Percentiles rank a stretch among this genome's conserved stretches.
phyloP scores from a whole-genome alignment of 2,797 vertebrate species.

The Spondyliosoma cantharus region DNA sequence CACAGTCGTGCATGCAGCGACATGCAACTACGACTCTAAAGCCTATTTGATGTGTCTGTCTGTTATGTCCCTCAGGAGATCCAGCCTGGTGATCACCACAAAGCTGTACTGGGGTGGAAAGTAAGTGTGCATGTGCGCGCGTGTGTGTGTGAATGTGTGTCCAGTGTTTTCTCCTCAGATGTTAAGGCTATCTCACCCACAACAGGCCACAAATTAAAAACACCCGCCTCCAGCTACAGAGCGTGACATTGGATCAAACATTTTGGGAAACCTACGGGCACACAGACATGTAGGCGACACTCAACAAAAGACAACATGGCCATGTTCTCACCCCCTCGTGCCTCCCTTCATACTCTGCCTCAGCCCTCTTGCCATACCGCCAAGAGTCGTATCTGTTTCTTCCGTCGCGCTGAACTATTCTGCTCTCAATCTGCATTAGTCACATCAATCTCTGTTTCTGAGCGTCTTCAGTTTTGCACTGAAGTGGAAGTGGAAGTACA shows the following conservation, averaged over 20 bases:
- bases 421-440: conserved; percentile 58
- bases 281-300: conserved; percentile 25
- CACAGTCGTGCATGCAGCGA: neutral
- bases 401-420: conserved; percentile 47
- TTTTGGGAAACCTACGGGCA: conserved; percentile 31
- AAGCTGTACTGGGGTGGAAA: conserved; percentile 99
- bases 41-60: conserved; percentile 53
- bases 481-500: conserved; percentile 12
- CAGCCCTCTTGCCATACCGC: conserved; percentile 41
- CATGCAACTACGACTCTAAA: neutral
- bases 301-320: conserved; percentile 23
- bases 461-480: conserved; percentile 31
- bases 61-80: conserved; percentile 86
- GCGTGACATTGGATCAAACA: conserved; percentile 46
- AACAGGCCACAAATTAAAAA: conserved; percentile 30
- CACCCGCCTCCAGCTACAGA: conserved; percentile 26
- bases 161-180: conserved; percentile 30
- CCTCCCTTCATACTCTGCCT: conserved; percentile 26
- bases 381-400: conserved; percentile 47
- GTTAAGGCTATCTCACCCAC: conserved; percentile 18
- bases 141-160: conserved; percentile 3
- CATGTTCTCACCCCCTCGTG: conserved; percentile 27
- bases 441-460: conserved; percentile 33
- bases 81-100: conserved; percentile 97
- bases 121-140: conserved; percentile 84